Evolutionary conservation across 2,888 invertebrate genomes (phyloP).

Genomic region (Heterodera filipjevi): DNA sequence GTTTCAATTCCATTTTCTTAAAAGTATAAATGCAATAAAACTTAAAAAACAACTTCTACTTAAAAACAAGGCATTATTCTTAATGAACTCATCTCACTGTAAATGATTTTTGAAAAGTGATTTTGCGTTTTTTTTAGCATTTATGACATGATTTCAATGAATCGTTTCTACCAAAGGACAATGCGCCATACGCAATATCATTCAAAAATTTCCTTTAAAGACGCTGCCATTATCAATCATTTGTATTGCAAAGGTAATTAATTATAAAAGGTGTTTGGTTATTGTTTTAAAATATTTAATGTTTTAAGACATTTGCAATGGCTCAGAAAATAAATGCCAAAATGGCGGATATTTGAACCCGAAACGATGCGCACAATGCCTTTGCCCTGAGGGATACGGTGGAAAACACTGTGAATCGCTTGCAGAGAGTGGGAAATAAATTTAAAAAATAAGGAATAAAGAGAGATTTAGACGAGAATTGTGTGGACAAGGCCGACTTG

Average conservation of each 20-base stretch:
- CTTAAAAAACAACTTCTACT: too few species aligned
- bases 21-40: too few species aligned
- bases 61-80: too few species aligned
- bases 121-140: background rate
- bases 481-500: background rate
- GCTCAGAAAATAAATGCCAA: background rate
- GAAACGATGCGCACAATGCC: background rate
- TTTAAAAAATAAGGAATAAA: background rate
- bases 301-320: background rate
- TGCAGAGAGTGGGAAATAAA: background rate
- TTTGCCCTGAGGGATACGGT: background rate
- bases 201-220: background rate
- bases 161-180: background rate
- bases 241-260: background rate
- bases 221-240: background rate
- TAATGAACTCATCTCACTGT: too few species aligned
- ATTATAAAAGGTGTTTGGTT: too few species aligned
- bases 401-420: background rate
- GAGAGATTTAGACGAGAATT: background rate
- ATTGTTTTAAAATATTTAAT: background rate
- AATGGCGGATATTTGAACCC: background rate
- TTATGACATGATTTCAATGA: background rate
- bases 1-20: too few species aligned
- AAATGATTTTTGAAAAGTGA: too few species aligned
- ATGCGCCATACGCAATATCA: background rate